Evolutionary conservation across 2,797 vertebrate species (phyloP).

Genomic region (Pseudomugil tenellus): DNA sequence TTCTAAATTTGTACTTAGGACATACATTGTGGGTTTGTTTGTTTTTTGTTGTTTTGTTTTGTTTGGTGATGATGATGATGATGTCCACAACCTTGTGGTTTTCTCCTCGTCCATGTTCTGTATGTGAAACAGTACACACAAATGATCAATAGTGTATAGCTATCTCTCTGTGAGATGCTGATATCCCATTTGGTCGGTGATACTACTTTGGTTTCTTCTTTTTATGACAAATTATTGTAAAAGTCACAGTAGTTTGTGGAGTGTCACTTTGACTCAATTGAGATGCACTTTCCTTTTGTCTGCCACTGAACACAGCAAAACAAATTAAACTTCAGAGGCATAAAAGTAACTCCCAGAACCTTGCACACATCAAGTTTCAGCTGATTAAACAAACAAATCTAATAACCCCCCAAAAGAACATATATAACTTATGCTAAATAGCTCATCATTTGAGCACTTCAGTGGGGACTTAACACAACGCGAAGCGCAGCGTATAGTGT

Average conservation of each 20-base stretch:
- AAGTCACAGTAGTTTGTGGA: conserved; percentile 31
- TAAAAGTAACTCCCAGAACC: conserved; percentile 8
- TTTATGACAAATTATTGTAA: conserved; percentile 63
- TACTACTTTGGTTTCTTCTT: conserved; percentile 69
- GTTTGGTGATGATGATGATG: too few species aligned
- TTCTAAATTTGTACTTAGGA: conserved; percentile 13
- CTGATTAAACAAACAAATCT: not conserved
- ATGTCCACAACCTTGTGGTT: too few species aligned
- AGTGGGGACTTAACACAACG: too few species aligned
- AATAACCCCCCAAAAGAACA: not conserved
- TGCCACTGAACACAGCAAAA: conserved; percentile 10
- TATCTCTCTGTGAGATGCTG: too few species aligned
- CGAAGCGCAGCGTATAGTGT: too few species aligned
- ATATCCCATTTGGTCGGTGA: too few species aligned
- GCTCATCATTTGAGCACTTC: too few species aligned
- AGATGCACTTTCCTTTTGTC: conserved; percentile 23
- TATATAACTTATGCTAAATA: not conserved
- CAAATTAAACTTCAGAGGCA: conserved; percentile 18
- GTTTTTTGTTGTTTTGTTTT: too few species aligned
- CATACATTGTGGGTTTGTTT: not conserved
- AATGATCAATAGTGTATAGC: conserved; percentile 18
- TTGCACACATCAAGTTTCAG: not conserved
- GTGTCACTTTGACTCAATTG: conserved; percentile 22
- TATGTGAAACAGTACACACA: not conserved
- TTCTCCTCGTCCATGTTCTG: too few species aligned